Conservation (phyloP, 2,888 invertebrate species). For the Disparrhopalites patrizii region DNA sequence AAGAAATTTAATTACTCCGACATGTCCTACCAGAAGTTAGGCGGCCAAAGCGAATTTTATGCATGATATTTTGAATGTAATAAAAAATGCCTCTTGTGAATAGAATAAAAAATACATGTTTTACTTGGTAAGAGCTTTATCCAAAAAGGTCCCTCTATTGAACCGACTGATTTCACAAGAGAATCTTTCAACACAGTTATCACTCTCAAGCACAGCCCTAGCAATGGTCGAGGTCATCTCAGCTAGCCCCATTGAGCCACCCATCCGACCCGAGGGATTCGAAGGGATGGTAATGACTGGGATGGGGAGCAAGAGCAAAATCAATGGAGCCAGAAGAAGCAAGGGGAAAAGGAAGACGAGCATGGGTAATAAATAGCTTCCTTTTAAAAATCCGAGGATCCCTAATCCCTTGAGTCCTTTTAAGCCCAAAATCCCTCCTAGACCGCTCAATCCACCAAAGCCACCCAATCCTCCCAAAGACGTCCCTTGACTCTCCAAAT, state of each 20-base stretch:
- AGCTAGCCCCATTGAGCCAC: slow-evolving; percentile 28
- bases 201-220: slow-evolving; percentile 42
- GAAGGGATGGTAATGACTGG: slow-evolving; percentile 40
- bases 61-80: neutral
- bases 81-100: neutral
- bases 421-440: slow-evolving; percentile 43
- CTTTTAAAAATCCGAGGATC: slow-evolving; percentile 36
- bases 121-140: slow-evolving; percentile 40
- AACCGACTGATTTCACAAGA: slow-evolving; percentile 43
- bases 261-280: slow-evolving; percentile 13
- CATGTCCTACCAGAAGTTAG: neutral
- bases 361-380: slow-evolving; percentile 33
- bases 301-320: slow-evolving; percentile 41
- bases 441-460: slow-evolving; percentile 36
- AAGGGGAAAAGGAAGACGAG: slow-evolving; percentile 36
- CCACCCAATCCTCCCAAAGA: slow-evolving; percentile 34
- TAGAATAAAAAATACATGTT: neutral
- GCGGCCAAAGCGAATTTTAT: neutral
- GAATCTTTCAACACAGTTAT: slow-evolving; percentile 44
- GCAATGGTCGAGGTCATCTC: slow-evolving; percentile 33
- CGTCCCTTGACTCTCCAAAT: slow-evolving; percentile 30
- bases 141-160: slow-evolving; percentile 42
- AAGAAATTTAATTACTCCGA: slow-evolving; percentile 2
- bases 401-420: slow-evolving; percentile 45
- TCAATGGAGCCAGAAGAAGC: slow-evolving; percentile 38